phyloP scores from a whole-genome alignment of 2,888 invertebrate genomes.

The Nycteola revayana region DNA sequence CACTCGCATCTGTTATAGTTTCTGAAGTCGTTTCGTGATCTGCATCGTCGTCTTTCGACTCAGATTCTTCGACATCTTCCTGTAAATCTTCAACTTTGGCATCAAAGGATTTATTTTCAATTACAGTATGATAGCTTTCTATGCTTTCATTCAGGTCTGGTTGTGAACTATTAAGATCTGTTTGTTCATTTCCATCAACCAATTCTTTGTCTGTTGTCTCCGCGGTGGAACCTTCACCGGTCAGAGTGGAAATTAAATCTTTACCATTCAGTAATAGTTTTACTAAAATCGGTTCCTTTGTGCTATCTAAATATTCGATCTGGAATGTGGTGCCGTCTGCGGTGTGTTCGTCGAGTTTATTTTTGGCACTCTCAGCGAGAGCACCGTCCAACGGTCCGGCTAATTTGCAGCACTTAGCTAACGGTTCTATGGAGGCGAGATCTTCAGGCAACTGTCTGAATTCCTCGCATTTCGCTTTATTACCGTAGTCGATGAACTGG shows the following conservation, averaged over 20 bases:
- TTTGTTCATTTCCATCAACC: slow-evolving; percentile 14
- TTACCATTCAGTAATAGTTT: slow-evolving; percentile 81
- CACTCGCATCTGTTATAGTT: slow-evolving; percentile 41
- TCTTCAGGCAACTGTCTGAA: slow-evolving; percentile 84
- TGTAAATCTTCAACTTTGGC: slow-evolving; percentile 34
- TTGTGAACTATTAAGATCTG: slow-evolving; percentile 40
- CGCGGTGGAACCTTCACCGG: slow-evolving; percentile 4
- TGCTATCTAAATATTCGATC: slow-evolving; percentile 82
- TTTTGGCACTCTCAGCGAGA: slow-evolving; percentile 65
- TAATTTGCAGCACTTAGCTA: slow-evolving; percentile 85
- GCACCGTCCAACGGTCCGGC: slow-evolving; percentile 62
- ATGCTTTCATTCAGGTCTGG: slow-evolving; percentile 63
- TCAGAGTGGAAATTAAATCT: slow-evolving; percentile 48
- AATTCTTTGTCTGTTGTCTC: not conserved
- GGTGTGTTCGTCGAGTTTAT: slow-evolving; percentile 58
- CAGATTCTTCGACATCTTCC: slow-evolving; percentile 24
- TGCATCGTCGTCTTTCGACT: slow-evolving; percentile 25
- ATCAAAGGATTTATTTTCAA: slow-evolving; percentile 62
- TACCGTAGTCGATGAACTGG: slow-evolving; percentile 87
- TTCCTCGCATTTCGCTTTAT: slow-evolving; percentile 83
- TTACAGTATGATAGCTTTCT: slow-evolving; percentile 63
- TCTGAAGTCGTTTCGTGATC: slow-evolving; percentile 38
- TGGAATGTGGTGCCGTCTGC: slow-evolving; percentile 71
- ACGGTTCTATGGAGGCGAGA: slow-evolving; percentile 76
- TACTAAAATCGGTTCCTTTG: slow-evolving; percentile 81